Evolutionary conservation across 2,797 vertebrate genomes (phyloP).

Genomic region (Alexandromys oeconomus): DNA sequence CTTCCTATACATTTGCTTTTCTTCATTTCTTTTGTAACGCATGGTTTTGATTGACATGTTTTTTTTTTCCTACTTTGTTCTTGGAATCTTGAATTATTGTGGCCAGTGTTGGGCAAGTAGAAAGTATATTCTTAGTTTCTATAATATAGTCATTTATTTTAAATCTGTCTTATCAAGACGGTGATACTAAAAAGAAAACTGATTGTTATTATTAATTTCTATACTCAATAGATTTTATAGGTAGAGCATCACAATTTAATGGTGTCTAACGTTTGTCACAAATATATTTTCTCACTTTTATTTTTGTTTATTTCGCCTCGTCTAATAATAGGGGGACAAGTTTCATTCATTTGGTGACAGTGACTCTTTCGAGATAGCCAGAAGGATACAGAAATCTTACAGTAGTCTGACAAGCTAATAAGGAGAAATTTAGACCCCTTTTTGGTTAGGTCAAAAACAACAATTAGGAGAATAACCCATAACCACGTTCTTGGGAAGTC

Average conservation of each 20-base stretch:
- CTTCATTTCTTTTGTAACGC: background rate
- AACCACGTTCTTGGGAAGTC: constrained; percentile 16
- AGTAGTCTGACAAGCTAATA: background rate
- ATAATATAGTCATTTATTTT: constrained; percentile 36
- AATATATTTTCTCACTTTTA: constrained; percentile 54
- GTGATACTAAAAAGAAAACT: constrained; percentile 29
- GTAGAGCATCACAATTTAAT: background rate
- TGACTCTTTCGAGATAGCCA: background rate
- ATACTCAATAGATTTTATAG: background rate
- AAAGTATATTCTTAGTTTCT: constrained; percentile 48
- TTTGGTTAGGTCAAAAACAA: constrained; percentile 34
- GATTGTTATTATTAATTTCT: background rate
- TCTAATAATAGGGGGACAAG: background rate
- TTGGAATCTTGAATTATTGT: constrained; percentile 49
- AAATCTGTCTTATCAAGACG: constrained; percentile 34
- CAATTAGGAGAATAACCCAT: constrained; percentile 59
- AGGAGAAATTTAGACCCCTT: constrained; percentile 46
- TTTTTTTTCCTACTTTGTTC: constrained; percentile 11
- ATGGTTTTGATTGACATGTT: background rate
- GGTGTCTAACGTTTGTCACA: constrained; percentile 9
- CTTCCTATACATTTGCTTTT: constrained; percentile 39
- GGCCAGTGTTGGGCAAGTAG: constrained; percentile 26
- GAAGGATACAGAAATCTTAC: constrained; percentile 3
- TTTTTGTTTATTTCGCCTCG: constrained; percentile 1
- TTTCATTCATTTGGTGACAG: constrained; percentile 47